These are phyloP conservation scores for Nephrocerus scutellatus DNA, from an alignment of 2,888 invertebrate species.

Conservation along the genomic window DNA sequence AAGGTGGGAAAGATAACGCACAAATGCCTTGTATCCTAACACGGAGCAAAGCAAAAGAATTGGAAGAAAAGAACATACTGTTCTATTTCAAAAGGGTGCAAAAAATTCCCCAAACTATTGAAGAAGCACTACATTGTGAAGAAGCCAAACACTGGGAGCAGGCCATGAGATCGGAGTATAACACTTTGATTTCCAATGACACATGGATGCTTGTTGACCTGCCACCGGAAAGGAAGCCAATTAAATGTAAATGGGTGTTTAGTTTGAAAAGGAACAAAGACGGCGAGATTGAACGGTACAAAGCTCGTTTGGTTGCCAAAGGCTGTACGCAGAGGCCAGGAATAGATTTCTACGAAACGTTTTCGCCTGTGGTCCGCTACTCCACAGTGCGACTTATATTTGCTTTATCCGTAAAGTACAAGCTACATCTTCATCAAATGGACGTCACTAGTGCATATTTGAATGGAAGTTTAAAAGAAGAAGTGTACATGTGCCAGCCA, in stretches of 20 bases:
- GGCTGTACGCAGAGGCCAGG: slow-evolving; percentile 17
- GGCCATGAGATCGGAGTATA: slow-evolving; percentile 19
- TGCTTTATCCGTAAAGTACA: slow-evolving; percentile 17
- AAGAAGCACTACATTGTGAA: slow-evolving; percentile 15
- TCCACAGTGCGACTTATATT: slow-evolving; percentile 18
- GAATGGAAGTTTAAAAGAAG: slow-evolving; percentile 18
- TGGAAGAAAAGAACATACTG: too few relatives aligned
- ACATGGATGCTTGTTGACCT: slow-evolving; percentile 20
- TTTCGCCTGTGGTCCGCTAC: slow-evolving; percentile 20
- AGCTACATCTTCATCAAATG: slow-evolving; percentile 20
- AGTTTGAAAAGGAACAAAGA: slow-evolving; percentile 11
- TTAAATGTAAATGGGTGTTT: slow-evolving; percentile 21
- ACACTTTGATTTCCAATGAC: slow-evolving; percentile 14
- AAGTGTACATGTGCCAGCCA: slow-evolving; percentile 20
- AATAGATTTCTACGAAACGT: slow-evolving; percentile 19
- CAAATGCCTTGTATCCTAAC: too few relatives aligned
- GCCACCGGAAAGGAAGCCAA: slow-evolving; percentile 13
- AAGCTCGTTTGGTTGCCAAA: slow-evolving; percentile 19
- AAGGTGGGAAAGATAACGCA: too few relatives aligned
- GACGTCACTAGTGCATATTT: slow-evolving; percentile 20
- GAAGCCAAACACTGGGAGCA: slow-evolving; percentile 18
- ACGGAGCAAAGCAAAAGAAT: too few relatives aligned
- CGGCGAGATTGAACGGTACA: slow-evolving; percentile 19
- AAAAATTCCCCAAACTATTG: slow-evolving; percentile 12
- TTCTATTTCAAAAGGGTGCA: too few relatives aligned